Conservation (phyloP, 2,113 vertebrate genomes). For the Tiliqua scincoides region DNA sequence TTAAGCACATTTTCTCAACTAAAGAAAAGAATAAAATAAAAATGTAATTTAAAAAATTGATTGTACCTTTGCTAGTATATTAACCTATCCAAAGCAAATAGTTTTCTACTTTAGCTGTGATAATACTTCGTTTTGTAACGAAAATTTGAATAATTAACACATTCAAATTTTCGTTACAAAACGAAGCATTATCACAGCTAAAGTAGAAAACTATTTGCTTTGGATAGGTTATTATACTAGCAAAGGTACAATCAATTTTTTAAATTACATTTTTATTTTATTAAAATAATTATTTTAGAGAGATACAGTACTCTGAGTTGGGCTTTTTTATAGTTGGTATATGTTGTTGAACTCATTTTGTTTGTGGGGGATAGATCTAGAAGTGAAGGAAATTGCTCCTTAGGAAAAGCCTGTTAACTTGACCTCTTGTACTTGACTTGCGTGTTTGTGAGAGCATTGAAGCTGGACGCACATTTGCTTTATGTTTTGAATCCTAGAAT, state of each 20-base stretch:
- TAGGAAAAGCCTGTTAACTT: slow-evolving; percentile 11
- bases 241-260: slow-evolving; percentile 22
- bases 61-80: slow-evolving; percentile 30
- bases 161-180: background rate
- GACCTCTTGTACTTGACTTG: slow-evolving; percentile 4
- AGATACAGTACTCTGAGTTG: slow-evolving; percentile 2
- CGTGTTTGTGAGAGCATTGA: background rate
- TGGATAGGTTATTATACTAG: slow-evolving; percentile 17
- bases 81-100: slow-evolving; percentile 17
- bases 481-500: background rate
- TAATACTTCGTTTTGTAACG: background rate
- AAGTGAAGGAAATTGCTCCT: background rate
- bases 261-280: slow-evolving; percentile 43
- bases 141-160: slow-evolving; percentile 3
- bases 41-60: slow-evolving; percentile 36
- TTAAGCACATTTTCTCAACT: slow-evolving; percentile 49
- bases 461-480: background rate
- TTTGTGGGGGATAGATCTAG: background rate
- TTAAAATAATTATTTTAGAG: background rate
- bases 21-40: slow-evolving; percentile 31
- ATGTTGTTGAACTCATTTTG: background rate
- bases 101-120: background rate
- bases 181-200: background rate
- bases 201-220: slow-evolving; percentile 21
- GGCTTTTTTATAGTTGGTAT: background rate